Evolutionary conservation across 2,113 vertebrate genomes (phyloP).

Genomic region (Taurulus bubalis): DNA sequence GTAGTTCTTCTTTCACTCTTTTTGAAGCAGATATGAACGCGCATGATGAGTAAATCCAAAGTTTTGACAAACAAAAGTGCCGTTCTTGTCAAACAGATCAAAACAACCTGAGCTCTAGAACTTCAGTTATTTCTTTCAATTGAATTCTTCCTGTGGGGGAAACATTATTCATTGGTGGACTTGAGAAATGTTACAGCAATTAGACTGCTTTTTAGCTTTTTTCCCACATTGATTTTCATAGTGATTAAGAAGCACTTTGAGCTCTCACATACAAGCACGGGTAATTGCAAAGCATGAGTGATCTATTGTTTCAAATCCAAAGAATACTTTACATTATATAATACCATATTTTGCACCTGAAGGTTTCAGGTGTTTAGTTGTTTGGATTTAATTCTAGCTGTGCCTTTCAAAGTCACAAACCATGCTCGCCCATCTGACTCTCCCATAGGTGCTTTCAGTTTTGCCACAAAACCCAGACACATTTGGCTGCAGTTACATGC

Average conservation of each 20-base stretch:
- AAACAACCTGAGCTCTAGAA: not conserved
- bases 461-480: not conserved
- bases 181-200: slow-evolving; percentile 22
- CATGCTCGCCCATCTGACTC: not conserved
- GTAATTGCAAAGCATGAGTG: slow-evolving; percentile 26
- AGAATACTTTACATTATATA: not conserved
- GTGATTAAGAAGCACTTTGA: slow-evolving; percentile 44
- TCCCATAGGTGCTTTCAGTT: not conserved
- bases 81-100: not conserved
- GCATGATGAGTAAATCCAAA: not conserved
- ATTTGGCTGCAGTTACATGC: not conserved
- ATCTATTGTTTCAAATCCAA: slow-evolving; percentile 30
- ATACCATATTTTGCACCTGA: slow-evolving; percentile 9
- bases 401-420: not conserved
- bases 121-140: not conserved
- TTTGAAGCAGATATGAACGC: not conserved
- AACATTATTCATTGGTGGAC: slow-evolving; percentile 20
- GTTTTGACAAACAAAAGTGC: not conserved
- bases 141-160: slow-evolving; percentile 4
- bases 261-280: slow-evolving; percentile 11
- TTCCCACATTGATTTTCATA: slow-evolving; percentile 26
- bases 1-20: not conserved
- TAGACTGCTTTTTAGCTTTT: slow-evolving; percentile 37
- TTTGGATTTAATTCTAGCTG: not conserved
- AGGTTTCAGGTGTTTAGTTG: slow-evolving; percentile 14